Evolutionary conservation across 2,113 vertebrate species (phyloP), one percentile per base, ranked within the genome.

Genomic region (Gasterosteus nipponicus): DNA sequence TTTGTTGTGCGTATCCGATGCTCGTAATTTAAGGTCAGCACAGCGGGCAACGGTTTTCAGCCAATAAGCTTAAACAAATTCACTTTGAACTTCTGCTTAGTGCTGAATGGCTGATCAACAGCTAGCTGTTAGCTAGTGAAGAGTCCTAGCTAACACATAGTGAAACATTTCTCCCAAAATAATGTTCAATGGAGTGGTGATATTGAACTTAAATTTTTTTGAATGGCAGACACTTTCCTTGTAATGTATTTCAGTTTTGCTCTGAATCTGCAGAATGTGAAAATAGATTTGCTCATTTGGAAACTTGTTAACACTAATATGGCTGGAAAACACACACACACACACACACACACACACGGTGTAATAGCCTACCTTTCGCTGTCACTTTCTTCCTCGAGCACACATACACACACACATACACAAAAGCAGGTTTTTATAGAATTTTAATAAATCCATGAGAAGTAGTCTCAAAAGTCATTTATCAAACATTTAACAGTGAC

Each of bases 371-470:
- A 53, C 61, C 44, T 38, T 70, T 71, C 58, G 63, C 51, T 33
- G 18, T 41, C 59, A 51, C 33, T 77, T 54, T 69, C 44, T 49
- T 38, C 49, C 61, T 60, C n/a, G 10, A 35, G 54, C 49, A 56
- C 22, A 56, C 12, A 29, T 62, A 70, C 66, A 47, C 66, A 47
- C 66, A 47, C 51, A 41, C 58, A 33, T n/a, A 29, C 22, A 26
- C 11, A 14, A 44, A 73, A 63, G 18, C 44, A 15, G 90, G 93
- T 92, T 96, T 95, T 97, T 96, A 98, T 97, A 96, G 95, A 96
- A 97, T 97, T 97, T 97, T 97, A 97, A 98, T 97, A 98, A 97
- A 98, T 98, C 97, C 95, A 96, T 96, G 93, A 95, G 94, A 95
- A 84, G 77, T 12, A 53, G 62, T 83, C 94, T 96, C 95, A 96